A percentile compares a stretch with the other conserved stretches of the same genome.
Evolutionary conservation across 2,888 invertebrate species (phyloP).

Genomic region (Lepidonotus clava): DNA sequence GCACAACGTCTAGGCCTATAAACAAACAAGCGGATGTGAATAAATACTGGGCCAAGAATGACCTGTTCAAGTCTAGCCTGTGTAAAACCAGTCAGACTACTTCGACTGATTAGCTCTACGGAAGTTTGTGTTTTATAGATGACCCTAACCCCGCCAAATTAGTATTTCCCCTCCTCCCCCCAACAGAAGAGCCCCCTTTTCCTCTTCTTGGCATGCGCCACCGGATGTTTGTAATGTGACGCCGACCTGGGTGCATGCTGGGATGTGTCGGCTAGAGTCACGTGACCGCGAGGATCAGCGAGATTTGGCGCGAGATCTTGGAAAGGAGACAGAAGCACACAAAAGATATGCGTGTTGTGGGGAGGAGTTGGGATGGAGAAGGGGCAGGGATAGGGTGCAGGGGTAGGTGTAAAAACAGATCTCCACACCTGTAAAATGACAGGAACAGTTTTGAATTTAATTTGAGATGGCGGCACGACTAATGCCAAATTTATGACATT

Average conservation of each 20-base stretch:
- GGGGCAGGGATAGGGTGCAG: not conserved
- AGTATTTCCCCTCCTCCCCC: constrained; percentile 1
- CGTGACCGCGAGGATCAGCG: constrained; percentile 15
- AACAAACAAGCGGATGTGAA: too few species aligned
- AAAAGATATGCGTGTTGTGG: not conserved
- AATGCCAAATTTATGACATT: too few species aligned
- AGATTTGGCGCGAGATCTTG: constrained; percentile 11
- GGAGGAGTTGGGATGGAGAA: not conserved
- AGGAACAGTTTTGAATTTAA: too few species aligned
- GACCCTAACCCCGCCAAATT: not conserved
- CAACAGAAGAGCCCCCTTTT: not conserved
- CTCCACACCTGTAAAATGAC: too few species aligned
- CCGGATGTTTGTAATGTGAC: constrained; percentile 12
- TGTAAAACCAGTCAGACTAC: not conserved
- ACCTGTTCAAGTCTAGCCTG: not conserved
- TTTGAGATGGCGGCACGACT: too few species aligned
- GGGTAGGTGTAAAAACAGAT: not conserved
- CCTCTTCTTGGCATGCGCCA: not conserved
- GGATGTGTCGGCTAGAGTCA: not conserved
- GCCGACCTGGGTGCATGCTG: not conserved
- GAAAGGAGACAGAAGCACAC: not conserved
- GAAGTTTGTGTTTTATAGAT: constrained; percentile 16
- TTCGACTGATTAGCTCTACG: not conserved
- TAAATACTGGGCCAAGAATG: too few species aligned
- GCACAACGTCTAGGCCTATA: too few species aligned